Conservation (phyloP, 2,888 invertebrate species). For the Pollenia amentaria region DNA sequence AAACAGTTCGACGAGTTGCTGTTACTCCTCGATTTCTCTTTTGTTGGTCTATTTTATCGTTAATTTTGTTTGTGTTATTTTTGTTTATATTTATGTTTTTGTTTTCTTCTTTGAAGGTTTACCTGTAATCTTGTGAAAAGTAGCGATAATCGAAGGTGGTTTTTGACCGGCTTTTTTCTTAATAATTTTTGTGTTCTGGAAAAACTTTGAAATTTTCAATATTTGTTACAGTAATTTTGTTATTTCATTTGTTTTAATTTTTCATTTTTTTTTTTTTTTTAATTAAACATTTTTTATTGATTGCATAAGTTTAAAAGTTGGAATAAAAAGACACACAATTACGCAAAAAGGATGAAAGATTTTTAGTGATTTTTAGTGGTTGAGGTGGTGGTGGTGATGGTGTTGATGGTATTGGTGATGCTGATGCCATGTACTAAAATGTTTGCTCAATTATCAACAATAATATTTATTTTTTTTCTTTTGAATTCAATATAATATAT, state of each 20-base stretch:
- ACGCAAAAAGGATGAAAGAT: conserved; percentile 64
- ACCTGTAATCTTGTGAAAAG: conserved; percentile 42
- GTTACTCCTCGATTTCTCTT: conserved; percentile 80
- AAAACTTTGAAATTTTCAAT: conserved; percentile 35
- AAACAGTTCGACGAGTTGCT: conserved; percentile 45
- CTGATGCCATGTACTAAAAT: conserved; percentile 62
- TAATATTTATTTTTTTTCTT: conserved; percentile 23
- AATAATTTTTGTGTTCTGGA: conserved; percentile 38
- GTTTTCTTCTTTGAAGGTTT: conserved; percentile 18
- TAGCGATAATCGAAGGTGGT: conserved; percentile 17
- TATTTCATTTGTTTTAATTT: background rate
- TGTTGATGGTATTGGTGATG: conserved; percentile 20
- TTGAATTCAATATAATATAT: background rate
- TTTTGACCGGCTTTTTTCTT: conserved; percentile 23
- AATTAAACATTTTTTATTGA: conserved; percentile 24
- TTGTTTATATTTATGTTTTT: conserved; percentile 49
- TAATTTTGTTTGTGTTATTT: conserved; percentile 36
- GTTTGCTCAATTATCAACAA: conserved; percentile 72
- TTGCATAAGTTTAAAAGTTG: conserved; percentile 65
- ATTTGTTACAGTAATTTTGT: background rate
- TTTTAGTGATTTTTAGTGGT: conserved; percentile 42
- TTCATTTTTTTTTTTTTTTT: conserved; percentile 3
- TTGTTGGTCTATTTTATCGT: conserved; percentile 74
- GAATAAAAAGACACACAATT: conserved; percentile 46
- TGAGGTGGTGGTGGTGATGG: conserved; percentile 9